Evolutionary conservation across 1,140 invertebrate genomes (phyloP), one percentile per base, ranked within the genome.

Genomic region (Macrosteles quadrilineatus): DNA sequence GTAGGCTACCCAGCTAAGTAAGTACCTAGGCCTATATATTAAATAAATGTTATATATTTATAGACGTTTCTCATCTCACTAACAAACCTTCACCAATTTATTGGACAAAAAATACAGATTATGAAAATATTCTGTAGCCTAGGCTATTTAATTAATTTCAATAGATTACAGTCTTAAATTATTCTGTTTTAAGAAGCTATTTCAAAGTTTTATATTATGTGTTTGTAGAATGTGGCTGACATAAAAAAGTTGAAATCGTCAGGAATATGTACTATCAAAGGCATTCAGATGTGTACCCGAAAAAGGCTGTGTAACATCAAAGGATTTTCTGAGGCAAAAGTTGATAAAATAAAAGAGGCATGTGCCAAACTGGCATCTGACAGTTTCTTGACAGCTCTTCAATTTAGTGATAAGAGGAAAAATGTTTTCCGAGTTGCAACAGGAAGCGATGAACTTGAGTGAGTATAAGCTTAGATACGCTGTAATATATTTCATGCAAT

Each of bases 331-430:
- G 90, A 93, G 76, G 87, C 86, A 3, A 93, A 93, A 81, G 90
- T 94, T 70, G 90, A 92, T 72, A 92, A 93, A 83, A 92, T 94
- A 36, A 93, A 92, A 81, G 91, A 93, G 83, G 89, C 88, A 30
- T 85, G 86, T 79, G 76, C 81, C 75, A 85, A 91, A 84, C 76
- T 87, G 76, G 76, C 80, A 71, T 75, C 79, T 36, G 76, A 81
- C 70, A 86, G 85, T 11, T 93, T 94, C 80, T 81, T 92, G 66
- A 93, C 91, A 47, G 91, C 90, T 45, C 77, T 90, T 32, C 87
- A 92, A 84, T 88, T 91, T 73, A 86, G 86, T 76, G 88, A 90
- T 70, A 86, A 87, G 76, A 82, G 91, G 59, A 89, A 90, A 80
- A 80, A 84, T 73, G 85, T 92, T 66, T 93, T 93, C 78, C 85